These are phyloP conservation scores for Arvicanthis niloticus DNA, from an alignment of 2,113 vertebrate genomes.

Conservation along the genomic window DNA sequence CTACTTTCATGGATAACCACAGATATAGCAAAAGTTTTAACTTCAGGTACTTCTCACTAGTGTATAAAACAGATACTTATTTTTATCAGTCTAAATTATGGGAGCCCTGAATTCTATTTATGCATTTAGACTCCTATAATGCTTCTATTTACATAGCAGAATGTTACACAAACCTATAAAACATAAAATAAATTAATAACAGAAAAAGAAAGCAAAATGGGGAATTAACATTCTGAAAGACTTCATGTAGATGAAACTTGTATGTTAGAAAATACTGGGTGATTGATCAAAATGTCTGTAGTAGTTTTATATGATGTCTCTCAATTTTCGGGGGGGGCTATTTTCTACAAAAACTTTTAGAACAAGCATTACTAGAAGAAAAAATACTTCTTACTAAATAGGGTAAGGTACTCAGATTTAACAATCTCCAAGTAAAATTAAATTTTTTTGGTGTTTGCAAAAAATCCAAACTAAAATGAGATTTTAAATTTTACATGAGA, in stretches of 20 bases:
- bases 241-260: not conserved
- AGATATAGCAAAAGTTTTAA: not conserved
- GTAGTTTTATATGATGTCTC: not conserved
- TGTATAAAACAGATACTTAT: conserved; percentile 17
- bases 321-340: not conserved
- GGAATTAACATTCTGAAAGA: not conserved
- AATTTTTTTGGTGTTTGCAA: conserved; percentile 9
- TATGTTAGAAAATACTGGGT: not conserved
- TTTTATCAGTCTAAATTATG: conserved; percentile 23
- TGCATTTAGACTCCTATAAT: not conserved
- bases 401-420: conserved; percentile 19
- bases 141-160: not conserved
- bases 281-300: not conserved
- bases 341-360: conserved; percentile 9
- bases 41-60: not conserved
- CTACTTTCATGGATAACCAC: conserved; percentile 11
- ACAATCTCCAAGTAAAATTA: not conserved
- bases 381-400: conserved; percentile 25
- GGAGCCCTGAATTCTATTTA: not conserved
- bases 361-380: not conserved
- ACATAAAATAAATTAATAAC: not conserved
- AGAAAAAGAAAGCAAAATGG: conserved; percentile 15
- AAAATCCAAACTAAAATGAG: not conserved
- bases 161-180: not conserved
- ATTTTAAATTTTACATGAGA: conserved; percentile 21